Percentiles rank a stretch among this genome's conserved stretches.
phyloP scores from a whole-genome alignment of 2,113 vertebrate genomes.

The Uria aalge region DNA sequence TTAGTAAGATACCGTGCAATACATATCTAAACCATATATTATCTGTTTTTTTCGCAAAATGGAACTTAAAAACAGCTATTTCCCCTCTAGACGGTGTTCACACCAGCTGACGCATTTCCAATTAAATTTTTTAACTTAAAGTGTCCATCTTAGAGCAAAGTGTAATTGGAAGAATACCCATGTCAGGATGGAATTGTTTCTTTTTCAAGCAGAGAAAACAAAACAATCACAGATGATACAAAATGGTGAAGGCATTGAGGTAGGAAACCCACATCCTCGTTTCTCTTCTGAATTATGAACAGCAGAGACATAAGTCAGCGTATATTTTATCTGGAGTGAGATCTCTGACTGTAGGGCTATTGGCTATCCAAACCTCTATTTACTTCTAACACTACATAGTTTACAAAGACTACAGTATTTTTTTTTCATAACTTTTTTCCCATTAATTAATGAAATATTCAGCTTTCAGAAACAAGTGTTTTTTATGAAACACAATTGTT shows the following conservation, averaged over 20 bases:
- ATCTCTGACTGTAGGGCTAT: not conserved
- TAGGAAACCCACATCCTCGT: fast-evolving
- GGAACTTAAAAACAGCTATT: not conserved
- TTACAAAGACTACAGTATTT: not conserved
- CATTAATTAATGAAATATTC: not conserved
- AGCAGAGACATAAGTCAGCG: not conserved
- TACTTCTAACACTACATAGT: not conserved
- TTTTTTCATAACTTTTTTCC: not conserved
- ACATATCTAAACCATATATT: not conserved
- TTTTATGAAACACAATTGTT: not conserved
- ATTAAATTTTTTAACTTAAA: not conserved
- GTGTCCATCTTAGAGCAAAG: not conserved
- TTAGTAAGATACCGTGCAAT: not conserved
- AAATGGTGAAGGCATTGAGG: not conserved
- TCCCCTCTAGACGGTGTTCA: not conserved
- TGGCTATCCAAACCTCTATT: not conserved
- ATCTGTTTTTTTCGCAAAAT: not conserved
- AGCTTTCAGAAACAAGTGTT: not conserved
- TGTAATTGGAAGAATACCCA: not conserved
- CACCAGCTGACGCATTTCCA: not conserved
- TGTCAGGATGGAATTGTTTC: not conserved
- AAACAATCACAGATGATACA: not conserved
- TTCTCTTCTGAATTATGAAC: not conserved
- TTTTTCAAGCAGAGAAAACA: not conserved
- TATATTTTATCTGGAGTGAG: not conserved